A percentile compares a stretch with the other conserved stretches of the same genome.
These are phyloP conservation scores for Caprella mutica DNA, from an alignment of 2,888 invertebrate genomes.

Conservation along the genomic window DNA sequence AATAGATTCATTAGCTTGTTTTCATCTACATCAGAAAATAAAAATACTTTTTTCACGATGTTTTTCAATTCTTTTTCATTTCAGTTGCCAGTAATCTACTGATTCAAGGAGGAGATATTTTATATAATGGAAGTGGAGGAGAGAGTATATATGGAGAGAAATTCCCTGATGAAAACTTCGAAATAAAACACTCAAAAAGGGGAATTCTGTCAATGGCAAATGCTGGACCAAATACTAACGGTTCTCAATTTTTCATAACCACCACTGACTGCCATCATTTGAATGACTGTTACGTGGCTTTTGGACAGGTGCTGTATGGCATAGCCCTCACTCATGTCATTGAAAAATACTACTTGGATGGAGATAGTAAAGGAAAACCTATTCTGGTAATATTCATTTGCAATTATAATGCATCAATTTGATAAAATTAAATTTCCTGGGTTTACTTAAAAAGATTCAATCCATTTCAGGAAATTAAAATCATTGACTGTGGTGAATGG, in stretches of 20 bases:
- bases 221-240: constrained; percentile 15
- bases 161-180: constrained; percentile 33
- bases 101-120: constrained; percentile 34
- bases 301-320: constrained; percentile 27
- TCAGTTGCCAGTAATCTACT: constrained; percentile 33
- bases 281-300: constrained; percentile 33
- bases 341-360: too few relatives aligned
- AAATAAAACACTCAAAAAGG: constrained; percentile 19
- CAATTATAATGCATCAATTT: not conserved
- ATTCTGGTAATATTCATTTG: not conserved
- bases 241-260: constrained; percentile 34
- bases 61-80: constrained; percentile 3
- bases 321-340: constrained; percentile 15
- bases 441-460: not conserved
- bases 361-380: too few relatives aligned
- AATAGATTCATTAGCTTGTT: too few relatives aligned
- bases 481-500: constrained; percentile 23
- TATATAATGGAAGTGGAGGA: constrained; percentile 32
- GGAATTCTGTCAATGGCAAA: constrained; percentile 34
- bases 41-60: too few relatives aligned
- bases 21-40: too few relatives aligned
- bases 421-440: not conserved
- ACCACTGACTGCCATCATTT: constrained; percentile 27
- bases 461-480: constrained; percentile 16
- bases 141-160: constrained; percentile 33